Evolutionary conservation across 2,888 invertebrate species (phyloP), one percentile per base, ranked within the genome.

Genomic region (Dioctria linearis): DNA sequence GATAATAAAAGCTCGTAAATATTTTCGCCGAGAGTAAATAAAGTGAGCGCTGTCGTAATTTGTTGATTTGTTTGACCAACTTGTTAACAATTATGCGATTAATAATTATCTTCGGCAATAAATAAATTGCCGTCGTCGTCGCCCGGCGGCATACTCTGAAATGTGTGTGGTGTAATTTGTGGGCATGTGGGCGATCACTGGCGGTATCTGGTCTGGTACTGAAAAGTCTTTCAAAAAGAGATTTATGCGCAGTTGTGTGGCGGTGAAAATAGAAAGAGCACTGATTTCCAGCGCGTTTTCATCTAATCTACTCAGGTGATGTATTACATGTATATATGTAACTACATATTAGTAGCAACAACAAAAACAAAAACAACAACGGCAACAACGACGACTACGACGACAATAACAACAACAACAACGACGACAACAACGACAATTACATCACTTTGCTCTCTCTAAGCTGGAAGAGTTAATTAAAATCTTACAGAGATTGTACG

Each of bases 71-170:
- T 54, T 71, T 71, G 71, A 54, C 71, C 71, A 71, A 71, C 71
- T 71, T 71, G 71, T 71, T 71, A 71, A 71, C 71, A 71, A 71
- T 71, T 71, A 71, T 71, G 71, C 71, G 71, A 71, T 71, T 71
- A 71, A 71, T 71, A 71, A 71, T 71, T 71, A 54, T 51, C 43
- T 71, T 71, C 71, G 71, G 71, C 54, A 71, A 71, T 71, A 71
- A 71, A 71, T 71, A 71, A 71, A 71, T 39, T 37, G 54, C 54
- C 71, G 51, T 37, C 37, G 51, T 37, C 37, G 71, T 3, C 11
- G 3, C 51, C 37, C 11, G 8, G 9, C 8, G 39, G 39, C 54
- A 9, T 25, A 13, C 13, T 9, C 37, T 11, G 37, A 67, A 49
- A 25, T 11, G 13, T 49, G 13, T 49, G 69, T 66, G 65, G 37